Percentiles rank a stretch among this genome's conserved stretches.
Evolutionary conservation across 2,888 invertebrate species (phyloP).

Genomic region (Amblyteles armatorius): DNA sequence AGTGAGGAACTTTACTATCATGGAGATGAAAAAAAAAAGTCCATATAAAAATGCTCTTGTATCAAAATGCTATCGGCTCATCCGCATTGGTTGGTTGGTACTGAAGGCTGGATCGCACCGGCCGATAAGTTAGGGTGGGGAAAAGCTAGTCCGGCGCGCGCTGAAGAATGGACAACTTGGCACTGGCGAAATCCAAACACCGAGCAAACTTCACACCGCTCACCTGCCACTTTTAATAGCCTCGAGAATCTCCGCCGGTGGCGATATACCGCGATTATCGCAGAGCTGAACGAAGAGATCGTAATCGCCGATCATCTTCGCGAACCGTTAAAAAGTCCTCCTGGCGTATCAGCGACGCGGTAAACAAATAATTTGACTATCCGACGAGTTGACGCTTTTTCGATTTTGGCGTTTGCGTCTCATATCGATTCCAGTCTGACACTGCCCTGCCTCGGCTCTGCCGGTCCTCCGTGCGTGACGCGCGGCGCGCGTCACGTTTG

Average conservation of each 20-base stretch:
- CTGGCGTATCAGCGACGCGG: constrained; percentile 6
- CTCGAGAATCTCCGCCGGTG: constrained; percentile 76
- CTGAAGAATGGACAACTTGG: neutral
- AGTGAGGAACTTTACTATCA: too few species aligned
- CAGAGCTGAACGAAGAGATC: constrained; percentile 78
- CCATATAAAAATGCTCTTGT: neutral
- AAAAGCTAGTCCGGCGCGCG: neutral
- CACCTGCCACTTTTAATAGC: constrained; percentile 79
- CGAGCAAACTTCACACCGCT: constrained; percentile 57
- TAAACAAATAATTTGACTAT: constrained; percentile 51
- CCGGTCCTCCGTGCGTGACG: constrained; percentile 7
- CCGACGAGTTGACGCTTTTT: constrained; percentile 63
- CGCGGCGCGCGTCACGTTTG: constrained; percentile 7
- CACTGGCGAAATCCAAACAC: constrained; percentile 25
- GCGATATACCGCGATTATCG: constrained; percentile 74
- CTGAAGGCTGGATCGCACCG: neutral
- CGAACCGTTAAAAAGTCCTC: constrained; percentile 11
- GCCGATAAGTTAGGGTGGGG: neutral
- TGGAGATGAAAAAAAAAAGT: too few species aligned
- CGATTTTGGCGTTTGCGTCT: constrained; percentile 67
- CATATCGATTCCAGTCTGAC: constrained; percentile 43
- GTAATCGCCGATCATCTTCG: constrained; percentile 77
- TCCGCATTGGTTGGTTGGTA: neutral
- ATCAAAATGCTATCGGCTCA: neutral
- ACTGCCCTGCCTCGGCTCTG: neutral